Evolutionary conservation across 2,797 vertebrate genomes (phyloP).

Genomic region (Mormyrops attenuatus): DNA sequence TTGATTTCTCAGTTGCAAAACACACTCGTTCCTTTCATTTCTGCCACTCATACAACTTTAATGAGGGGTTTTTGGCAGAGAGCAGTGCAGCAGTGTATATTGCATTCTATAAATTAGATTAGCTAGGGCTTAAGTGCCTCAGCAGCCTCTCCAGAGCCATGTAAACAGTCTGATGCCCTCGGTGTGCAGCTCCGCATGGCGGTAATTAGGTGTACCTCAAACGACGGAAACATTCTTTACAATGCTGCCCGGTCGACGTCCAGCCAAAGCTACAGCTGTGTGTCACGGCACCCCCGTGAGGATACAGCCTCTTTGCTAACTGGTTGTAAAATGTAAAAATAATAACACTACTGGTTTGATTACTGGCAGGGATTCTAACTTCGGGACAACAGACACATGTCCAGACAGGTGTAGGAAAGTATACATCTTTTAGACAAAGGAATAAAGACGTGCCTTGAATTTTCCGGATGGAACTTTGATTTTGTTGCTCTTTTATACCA

Average conservation of each 20-base stretch:
- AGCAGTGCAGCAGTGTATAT: background rate
- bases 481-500: background rate
- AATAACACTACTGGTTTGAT: background rate
- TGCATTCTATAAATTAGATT: slow-evolving; percentile 20
- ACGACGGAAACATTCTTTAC: background rate
- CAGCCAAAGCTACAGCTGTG: background rate
- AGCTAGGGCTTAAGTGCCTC: slow-evolving; percentile 1
- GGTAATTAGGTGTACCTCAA: background rate
- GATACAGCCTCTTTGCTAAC: background rate
- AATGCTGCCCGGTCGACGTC: background rate
- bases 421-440: background rate
- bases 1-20: background rate
- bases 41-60: slow-evolving; percentile 6
- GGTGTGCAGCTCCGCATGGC: background rate
- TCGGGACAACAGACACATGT: background rate
- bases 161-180: slow-evolving; percentile 4
- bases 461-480: background rate
- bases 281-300: background rate
- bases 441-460: background rate
- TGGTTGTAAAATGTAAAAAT: background rate
- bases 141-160: background rate
- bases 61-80: slow-evolving; percentile 9
- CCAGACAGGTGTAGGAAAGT: background rate
- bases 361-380: background rate
- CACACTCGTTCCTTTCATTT: background rate